Base-by-base conservation (phyloP, 1,140 invertebrate species). In the Conus betulinus region DNA sequence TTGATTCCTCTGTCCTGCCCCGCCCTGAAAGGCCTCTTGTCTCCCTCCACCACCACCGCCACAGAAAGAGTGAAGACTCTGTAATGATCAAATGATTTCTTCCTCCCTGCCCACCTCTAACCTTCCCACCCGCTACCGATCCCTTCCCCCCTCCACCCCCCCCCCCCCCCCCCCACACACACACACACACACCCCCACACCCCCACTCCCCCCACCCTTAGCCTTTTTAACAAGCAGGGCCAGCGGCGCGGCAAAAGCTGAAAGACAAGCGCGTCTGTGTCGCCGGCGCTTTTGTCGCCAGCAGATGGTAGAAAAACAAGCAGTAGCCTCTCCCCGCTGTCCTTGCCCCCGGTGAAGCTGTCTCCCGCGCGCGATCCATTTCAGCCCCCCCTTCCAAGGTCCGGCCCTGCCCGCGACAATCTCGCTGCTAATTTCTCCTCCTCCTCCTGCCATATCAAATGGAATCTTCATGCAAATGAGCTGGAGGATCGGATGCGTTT, bases 251-350 rank as follows among this genome's bases (percentile, higher is more conserved):
- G 7, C n/a, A 51, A 11, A 39, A 10, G 55, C 57, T 84, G 82
- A 84, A 84, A 63, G 82, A 17, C 25, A 23, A n/a, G 17, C 82
- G 57, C 82, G 55, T 84, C 82, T 63, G 82, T 55, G 51, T 52
- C 85, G 85, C 71, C 51, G 27, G 17, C 3, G 25, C 39, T 71
- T 87, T 76, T 87, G 76, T 39, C 55, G 85, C 63, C 23, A 79
- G 85, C 85, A 87, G 85, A 87, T 87, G 85, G 85, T 87, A 87
- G 85, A 87, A 87, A 87, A 87, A 87, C 85, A 87, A 52, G 85
- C 52, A 78, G 85, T 79, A 57, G 85, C 63, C 63, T 78, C 8
- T 4, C 39, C 79, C 39, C 39, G 5, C 23, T 55, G 27, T 51
- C n/a, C 39, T 3, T 39, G 39, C 0, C 39, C 39, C 79, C 51